Conservation (phyloP, 2,888 invertebrate species). For the Stenchaetothrips biformis region DNA sequence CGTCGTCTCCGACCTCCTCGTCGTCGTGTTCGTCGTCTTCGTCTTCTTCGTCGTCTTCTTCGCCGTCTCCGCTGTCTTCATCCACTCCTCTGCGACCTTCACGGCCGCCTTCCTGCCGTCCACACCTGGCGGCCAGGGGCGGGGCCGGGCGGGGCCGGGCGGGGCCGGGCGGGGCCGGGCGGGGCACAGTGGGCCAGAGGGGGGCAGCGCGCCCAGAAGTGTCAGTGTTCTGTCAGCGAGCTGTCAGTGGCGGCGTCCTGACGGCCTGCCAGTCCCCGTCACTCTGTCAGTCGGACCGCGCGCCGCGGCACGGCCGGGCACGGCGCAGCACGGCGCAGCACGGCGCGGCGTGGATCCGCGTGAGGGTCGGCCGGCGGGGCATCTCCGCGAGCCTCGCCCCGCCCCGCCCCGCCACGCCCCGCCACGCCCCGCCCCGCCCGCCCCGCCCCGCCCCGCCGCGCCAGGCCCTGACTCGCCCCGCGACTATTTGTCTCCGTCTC, state of each 20-base stretch:
- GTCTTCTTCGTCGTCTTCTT: too few relatives aligned
- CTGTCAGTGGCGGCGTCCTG: background rate
- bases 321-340: background rate
- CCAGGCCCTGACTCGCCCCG: background rate
- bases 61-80: too few relatives aligned
- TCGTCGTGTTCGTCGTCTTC: too few relatives aligned
- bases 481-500: constrained; percentile 17
- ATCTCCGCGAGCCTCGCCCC: background rate
- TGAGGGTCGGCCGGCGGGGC: background rate
- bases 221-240: constrained; percentile 22
- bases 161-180: background rate
- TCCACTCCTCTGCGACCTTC: too few relatives aligned
- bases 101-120: background rate
- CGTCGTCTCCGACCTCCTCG: too few relatives aligned
- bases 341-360: background rate
- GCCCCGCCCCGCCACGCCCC: background rate
- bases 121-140: background rate
- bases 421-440: background rate
- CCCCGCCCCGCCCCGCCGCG: background rate
- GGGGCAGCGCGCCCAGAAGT: background rate
- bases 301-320: background rate
- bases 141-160: background rate
- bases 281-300: background rate
- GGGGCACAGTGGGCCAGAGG: background rate
- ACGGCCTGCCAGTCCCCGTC: background rate